Evolutionary conservation across 2,888 invertebrate species (phyloP).

Genomic region (Vanessa cardui): DNA sequence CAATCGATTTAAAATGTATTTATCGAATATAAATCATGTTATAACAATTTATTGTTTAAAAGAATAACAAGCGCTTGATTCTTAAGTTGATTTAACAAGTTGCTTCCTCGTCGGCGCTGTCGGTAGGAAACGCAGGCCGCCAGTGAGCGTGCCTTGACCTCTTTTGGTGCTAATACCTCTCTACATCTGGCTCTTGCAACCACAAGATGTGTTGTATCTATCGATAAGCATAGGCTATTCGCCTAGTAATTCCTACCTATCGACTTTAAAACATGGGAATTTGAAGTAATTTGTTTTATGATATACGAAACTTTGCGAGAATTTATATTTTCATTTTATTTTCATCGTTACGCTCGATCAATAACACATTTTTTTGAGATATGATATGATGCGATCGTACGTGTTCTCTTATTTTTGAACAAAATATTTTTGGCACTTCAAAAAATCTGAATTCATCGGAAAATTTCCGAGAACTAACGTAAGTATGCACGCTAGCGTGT

Average conservation of each 20-base stretch:
- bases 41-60: conserved; percentile 23
- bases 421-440: conserved; percentile 4
- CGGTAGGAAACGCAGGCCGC: conserved; percentile 70
- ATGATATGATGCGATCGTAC: too few species aligned
- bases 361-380: too few species aligned
- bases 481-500: not conserved
- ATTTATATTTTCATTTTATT: too few species aligned
- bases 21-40: conserved; percentile 4
- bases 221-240: too few species aligned
- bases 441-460: not conserved
- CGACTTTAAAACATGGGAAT: not conserved
- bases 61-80: conserved; percentile 31
- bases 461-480: conserved; percentile 2
- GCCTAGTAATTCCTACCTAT: not conserved
- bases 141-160: conserved; percentile 74
- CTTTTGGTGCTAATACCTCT: conserved; percentile 51
- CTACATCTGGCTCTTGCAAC: conserved; percentile 56
- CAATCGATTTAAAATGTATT: not conserved
- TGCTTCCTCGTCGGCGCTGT: conserved; percentile 62
- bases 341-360: too few species aligned
- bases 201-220: conserved; percentile 54
- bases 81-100: conserved; percentile 57
- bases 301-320: too few species aligned
- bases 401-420: not conserved
- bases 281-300: not conserved